phyloP scores from a whole-genome alignment of 2,797 vertebrate genomes.

The Cossypha caffra region DNA sequence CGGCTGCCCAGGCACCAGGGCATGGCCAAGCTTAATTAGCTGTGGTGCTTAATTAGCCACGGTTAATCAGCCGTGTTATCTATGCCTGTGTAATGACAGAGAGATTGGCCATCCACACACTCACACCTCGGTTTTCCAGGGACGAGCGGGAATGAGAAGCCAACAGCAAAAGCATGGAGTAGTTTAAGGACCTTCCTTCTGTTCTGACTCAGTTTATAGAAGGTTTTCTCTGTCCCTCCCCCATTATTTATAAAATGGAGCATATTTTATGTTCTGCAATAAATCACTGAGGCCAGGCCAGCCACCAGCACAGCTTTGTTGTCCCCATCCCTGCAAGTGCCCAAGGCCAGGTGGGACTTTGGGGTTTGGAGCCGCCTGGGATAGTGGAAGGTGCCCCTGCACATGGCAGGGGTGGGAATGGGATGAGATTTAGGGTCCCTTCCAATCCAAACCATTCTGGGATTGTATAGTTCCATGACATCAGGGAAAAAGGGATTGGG shows the following conservation, averaged over 20 bases:
- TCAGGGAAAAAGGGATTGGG: not conserved
- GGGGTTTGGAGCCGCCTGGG: not conserved
- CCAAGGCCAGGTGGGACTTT: not conserved
- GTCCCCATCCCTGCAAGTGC: rapidly evolving
- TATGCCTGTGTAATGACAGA: rapidly evolving
- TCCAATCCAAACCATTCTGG: not conserved
- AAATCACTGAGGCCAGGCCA: not conserved
- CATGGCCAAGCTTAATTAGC: not conserved
- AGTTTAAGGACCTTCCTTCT: not conserved
- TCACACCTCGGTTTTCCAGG: not conserved
- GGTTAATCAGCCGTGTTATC: not conserved
- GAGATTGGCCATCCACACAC: not conserved
- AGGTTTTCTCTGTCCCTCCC: not conserved
- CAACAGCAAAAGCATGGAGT: not conserved
- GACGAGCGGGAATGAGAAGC: not conserved
- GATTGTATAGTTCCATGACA: rapidly evolving
- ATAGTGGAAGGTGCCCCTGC: not conserved
- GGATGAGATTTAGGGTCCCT: not conserved
- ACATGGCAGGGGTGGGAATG: not conserved
- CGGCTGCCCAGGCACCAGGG: not conserved
- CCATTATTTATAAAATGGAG: not conserved
- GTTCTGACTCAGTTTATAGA: not conserved
- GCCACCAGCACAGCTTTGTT: not conserved
- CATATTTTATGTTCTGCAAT: not conserved
- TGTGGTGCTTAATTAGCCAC: not conserved